These are phyloP conservation scores for Ips nitidus DNA, from an alignment of 1,140 invertebrate species.

Conservation along the genomic window DNA sequence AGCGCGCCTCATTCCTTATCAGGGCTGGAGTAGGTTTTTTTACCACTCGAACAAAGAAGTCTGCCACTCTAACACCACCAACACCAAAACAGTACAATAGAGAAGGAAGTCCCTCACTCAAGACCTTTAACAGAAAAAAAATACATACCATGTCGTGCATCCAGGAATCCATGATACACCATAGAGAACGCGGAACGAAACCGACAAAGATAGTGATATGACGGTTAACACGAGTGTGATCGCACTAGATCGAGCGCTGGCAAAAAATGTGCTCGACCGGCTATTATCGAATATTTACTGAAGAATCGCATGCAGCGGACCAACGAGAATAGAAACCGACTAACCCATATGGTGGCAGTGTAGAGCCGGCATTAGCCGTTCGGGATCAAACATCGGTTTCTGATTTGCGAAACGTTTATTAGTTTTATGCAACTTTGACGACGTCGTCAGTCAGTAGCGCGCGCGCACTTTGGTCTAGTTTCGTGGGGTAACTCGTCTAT, in stretches of 20 bases:
- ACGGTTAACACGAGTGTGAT: not conserved
- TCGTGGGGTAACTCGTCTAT: no score
- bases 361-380: conserved; percentile 20
- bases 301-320: conserved; percentile 16
- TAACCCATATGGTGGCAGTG: conserved; percentile 26
- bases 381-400: conserved; percentile 4
- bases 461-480: not conserved
- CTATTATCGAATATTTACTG: conserved; percentile 22
- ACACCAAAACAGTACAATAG: not conserved
- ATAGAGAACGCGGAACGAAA: conserved; percentile 1
- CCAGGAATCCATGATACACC: conserved; percentile 42
- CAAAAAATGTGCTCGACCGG: conserved; percentile 3
- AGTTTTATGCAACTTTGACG: conserved; percentile 16
- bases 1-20: not conserved
- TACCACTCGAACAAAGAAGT: no score
- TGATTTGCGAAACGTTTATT: conserved; percentile 8
- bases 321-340: conserved; percentile 24
- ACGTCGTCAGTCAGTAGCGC: conserved; percentile 4
- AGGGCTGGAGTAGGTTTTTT: not conserved
- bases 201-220: not conserved
- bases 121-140: not conserved
- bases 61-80: not conserved
- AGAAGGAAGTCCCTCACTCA: not conserved
- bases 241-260: not conserved
- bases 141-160: conserved; percentile 47